Evolutionary conservation across 2,797 vertebrate species (phyloP).

Genomic region (Borostomias antarcticus): DNA sequence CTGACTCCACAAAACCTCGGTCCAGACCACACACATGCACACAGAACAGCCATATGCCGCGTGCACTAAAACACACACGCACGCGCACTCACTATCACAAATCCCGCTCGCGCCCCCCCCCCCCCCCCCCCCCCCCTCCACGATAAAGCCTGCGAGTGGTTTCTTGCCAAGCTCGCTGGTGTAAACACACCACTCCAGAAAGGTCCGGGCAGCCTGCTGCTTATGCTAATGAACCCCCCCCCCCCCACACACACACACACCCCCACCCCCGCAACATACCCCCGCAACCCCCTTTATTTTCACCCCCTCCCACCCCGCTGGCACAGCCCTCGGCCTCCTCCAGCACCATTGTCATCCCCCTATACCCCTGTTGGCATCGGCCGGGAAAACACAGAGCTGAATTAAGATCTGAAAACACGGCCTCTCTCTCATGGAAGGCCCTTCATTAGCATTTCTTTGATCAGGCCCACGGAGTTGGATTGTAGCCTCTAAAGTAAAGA

Average conservation of each 20-base stretch:
- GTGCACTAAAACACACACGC: conserved; percentile 54
- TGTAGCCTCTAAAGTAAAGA: too few species aligned
- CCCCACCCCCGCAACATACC: too few species aligned
- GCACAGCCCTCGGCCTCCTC: conserved; percentile 73
- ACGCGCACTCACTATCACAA: conserved; percentile 78
- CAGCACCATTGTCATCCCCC: conserved; percentile 72
- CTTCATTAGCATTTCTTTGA: conserved; percentile 72
- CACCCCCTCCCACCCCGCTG: conserved; percentile 68
- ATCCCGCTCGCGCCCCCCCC: conserved; percentile 81
- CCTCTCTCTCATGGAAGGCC: conserved; percentile 51
- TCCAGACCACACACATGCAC: conserved; percentile 68
- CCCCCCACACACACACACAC: too few species aligned
- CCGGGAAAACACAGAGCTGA: conserved; percentile 75
- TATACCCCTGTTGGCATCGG: conserved; percentile 70
- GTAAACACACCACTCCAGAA: conserved; percentile 93
- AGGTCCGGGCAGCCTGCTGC: conserved; percentile 91
- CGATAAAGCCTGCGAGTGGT: conserved; percentile 87
- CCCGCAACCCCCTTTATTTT: neutral
- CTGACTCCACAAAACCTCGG: conserved; percentile 46
- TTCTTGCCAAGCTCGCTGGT: conserved; percentile 84
- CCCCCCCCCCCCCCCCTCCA: conserved; percentile 76
- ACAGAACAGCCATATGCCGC: conserved; percentile 68
- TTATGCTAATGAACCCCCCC: conserved; percentile 91
- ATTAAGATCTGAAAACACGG: conserved; percentile 68
- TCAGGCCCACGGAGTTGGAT: conserved; percentile 50